Evolutionary conservation across 2,888 invertebrate species (phyloP), one percentile per base, ranked within the genome.

Genomic region (Melipona bicolor): DNA sequence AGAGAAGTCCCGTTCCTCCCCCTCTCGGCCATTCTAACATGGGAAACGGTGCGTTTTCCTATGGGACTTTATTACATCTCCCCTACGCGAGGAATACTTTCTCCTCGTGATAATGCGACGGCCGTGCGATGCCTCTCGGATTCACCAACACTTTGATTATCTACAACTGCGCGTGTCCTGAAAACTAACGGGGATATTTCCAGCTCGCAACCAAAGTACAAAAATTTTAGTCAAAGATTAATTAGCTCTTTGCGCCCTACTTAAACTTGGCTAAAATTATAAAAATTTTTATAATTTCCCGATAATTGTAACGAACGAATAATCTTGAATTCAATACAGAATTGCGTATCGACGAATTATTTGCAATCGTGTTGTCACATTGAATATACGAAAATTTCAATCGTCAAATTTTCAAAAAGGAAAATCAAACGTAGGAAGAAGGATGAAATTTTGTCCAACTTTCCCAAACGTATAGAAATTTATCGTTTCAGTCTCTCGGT

Each of bases 11-110:
- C 85, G 88, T 90, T 84, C 80, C 9, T 9, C 9, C 11, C 43
- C 11, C 43, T 43, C 81, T 52, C 79, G 71, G n/a, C 76, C 69
- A 75, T 88, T 83, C 81, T 87, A 85, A 86, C 88, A 81, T 70
- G 75, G 79, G 56, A 76, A 74, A 77, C 70, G 56, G 68, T 61
- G 65, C 76, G 68, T 77, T 86, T 80, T 80, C 89, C 79, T 83
- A 27, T 67, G 81, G 81, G 88, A 85, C 88, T 90, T 90, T 89
- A 89, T 90, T 89, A 89, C 84, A 77, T 62, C 77, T 72, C 84
- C 72, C 89, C 83, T 82, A 76, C 70, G 81, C 72, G 85, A 87
- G 80, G 90, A 90, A 90, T 88, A 89, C 81, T 87, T 90, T 91
- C 88, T 83, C 85, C 84, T 9, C 43, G 88, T 84, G 88, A 77